These are phyloP conservation scores for Cyclophora punctaria DNA, from an alignment of 2,888 invertebrate genomes.

Conservation along the genomic window DNA sequence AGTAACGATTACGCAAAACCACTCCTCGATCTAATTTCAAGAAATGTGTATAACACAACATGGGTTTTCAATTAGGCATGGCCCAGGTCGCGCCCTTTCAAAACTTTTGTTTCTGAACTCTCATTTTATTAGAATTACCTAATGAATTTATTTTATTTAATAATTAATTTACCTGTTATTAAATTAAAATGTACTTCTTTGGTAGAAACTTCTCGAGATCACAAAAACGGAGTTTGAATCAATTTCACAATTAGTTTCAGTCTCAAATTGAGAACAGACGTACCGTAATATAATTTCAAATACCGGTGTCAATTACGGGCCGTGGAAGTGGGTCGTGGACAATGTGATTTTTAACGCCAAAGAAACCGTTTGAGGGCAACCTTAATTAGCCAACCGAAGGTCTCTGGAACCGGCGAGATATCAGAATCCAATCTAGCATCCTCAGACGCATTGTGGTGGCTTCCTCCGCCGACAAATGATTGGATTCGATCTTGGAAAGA, in stretches of 20 bases:
- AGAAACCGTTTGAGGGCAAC: slow-evolving; percentile 13
- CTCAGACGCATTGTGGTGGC: slow-evolving; percentile 16
- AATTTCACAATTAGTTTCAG: slow-evolving; percentile 13
- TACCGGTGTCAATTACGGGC: slow-evolving; percentile 33
- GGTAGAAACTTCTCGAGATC: too few relatives aligned
- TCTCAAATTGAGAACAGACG: slow-evolving; percentile 22
- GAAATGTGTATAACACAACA: not conserved
- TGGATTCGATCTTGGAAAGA: slow-evolving; percentile 8
- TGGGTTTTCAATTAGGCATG: too few relatives aligned
- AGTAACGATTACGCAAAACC: too few relatives aligned
- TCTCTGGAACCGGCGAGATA: slow-evolving; percentile 17
- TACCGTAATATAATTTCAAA: slow-evolving; percentile 37
- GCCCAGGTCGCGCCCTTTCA: too few relatives aligned
- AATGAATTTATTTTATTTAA: too few relatives aligned
- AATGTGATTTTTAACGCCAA: slow-evolving; percentile 24
- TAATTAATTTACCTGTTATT: too few relatives aligned
- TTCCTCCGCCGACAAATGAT: slow-evolving; percentile 20
- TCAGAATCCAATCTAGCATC: slow-evolving; percentile 18
- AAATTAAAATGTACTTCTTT: too few relatives aligned
- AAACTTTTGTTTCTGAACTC: too few relatives aligned
- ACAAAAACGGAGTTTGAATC: slow-evolving; percentile 10
- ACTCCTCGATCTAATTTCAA: not conserved
- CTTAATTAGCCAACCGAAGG: slow-evolving; percentile 29
- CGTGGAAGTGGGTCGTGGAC: slow-evolving; percentile 33
- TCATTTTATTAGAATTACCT: too few relatives aligned